Evolutionary conservation across 2,888 invertebrate species (phyloP).

Genomic region (Caenorhabditis sulstoni): DNA sequence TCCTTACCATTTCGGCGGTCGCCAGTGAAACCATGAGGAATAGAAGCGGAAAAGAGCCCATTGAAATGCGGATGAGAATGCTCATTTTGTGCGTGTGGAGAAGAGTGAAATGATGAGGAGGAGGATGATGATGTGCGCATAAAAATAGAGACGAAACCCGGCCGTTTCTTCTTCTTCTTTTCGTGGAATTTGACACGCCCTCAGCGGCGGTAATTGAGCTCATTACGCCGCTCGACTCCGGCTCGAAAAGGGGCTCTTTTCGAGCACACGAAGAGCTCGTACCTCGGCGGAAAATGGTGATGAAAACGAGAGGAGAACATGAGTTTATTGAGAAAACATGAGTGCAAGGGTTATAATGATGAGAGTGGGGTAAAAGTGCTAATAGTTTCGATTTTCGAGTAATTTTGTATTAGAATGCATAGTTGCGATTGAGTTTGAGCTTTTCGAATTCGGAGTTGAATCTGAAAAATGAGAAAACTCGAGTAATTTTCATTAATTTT

Average conservation of each 20-base stretch:
- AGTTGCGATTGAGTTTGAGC: not conserved
- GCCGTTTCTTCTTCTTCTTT: not conserved
- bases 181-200: slow-evolving; percentile 5
- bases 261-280: not conserved
- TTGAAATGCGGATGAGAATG: not conserved
- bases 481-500: too few species aligned
- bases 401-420: not conserved
- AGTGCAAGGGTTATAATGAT: too few species aligned
- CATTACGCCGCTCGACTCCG: slow-evolving; percentile 1
- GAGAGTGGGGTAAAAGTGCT: too few species aligned
- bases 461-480: too few species aligned
- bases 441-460: not conserved
- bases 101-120: not conserved
- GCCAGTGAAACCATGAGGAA: not conserved
- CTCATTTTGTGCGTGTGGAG: too few species aligned
- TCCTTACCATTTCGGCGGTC: too few species aligned
- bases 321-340: not conserved
- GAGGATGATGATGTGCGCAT: slow-evolving; percentile 3
- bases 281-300: too few species aligned
- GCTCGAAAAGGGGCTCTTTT: not conserved
- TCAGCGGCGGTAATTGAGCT: slow-evolving; percentile 8
- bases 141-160: not conserved
- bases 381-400: not conserved
- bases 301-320: too few species aligned
- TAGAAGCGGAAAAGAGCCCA: not conserved